Percentiles rank a stretch among this genome's conserved stretches.
phyloP scores from a whole-genome alignment of 2,797 vertebrate genomes.

The Hydrophis major region DNA sequence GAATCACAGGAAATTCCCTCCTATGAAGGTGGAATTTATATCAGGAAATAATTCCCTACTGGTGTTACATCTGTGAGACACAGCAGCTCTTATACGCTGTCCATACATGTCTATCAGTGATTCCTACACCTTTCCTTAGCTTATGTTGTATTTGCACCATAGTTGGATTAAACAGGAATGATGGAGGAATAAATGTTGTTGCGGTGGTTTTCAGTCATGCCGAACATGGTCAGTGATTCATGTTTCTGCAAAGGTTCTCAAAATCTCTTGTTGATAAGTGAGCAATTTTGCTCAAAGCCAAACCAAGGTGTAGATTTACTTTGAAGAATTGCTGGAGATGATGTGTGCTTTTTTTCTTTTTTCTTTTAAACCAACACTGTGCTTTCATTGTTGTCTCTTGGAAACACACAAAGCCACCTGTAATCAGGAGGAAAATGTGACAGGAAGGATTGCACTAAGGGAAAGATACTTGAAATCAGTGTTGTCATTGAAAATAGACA shows the following conservation, averaged over 20 bases:
- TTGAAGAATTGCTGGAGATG: constrained; percentile 2
- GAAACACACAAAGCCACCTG: background rate
- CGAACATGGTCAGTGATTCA: background rate
- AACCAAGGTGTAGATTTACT: background rate
- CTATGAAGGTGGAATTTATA: background rate
- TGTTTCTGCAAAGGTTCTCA: constrained; percentile 16
- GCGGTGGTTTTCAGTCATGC: constrained; percentile 24
- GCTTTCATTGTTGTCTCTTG: constrained; percentile 13
- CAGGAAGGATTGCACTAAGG: background rate
- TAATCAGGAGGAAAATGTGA: background rate
- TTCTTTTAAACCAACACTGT: background rate
- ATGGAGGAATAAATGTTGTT: constrained; percentile 26
- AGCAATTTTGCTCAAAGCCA: background rate
- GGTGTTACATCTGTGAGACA: constrained; percentile 51
- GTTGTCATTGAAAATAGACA: background rate
- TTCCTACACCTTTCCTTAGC: constrained; percentile 61
- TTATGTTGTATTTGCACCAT: constrained; percentile 57
- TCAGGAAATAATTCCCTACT: constrained; percentile 47
- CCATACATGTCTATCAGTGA: constrained; percentile 65
- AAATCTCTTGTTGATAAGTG: constrained; percentile 17
- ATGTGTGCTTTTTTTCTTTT: background rate
- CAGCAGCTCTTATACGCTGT: constrained; percentile 63
- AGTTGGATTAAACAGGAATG: constrained; percentile 56
- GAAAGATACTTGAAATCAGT: background rate
- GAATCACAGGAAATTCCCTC: background rate